Evolutionary conservation across 2,113 vertebrate genomes (phyloP).

Genomic region (Argyrosomus japonicus): DNA sequence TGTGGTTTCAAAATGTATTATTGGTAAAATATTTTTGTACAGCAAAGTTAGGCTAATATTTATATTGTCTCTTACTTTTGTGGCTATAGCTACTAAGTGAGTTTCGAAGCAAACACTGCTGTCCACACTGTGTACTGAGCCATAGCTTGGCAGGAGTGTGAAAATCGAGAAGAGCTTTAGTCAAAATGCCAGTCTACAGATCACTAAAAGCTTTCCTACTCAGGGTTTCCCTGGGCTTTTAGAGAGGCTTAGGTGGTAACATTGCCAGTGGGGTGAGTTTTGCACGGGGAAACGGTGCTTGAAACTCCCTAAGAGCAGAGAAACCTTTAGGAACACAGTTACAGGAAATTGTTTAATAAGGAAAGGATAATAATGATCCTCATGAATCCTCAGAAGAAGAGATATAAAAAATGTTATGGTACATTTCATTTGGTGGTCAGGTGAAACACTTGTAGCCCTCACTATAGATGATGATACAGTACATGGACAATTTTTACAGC

Average conservation of each 20-base stretch:
- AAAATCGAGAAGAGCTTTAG: slow-evolving; percentile 81
- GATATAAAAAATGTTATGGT: background rate
- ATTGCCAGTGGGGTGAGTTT: slow-evolving; percentile 62
- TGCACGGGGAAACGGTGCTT: slow-evolving; percentile 28
- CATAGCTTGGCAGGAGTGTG: slow-evolving; percentile 75
- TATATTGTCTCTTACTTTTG: slow-evolving; percentile 39
- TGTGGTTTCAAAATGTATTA: background rate
- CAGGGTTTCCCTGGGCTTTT: slow-evolving; percentile 74
- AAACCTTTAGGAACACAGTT: slow-evolving; percentile 47
- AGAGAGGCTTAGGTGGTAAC: slow-evolving; percentile 74
- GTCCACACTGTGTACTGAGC: slow-evolving; percentile 68
- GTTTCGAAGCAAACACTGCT: slow-evolving; percentile 59
- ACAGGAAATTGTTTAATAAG: slow-evolving; percentile 23
- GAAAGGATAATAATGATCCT: background rate
- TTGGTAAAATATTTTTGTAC: background rate
- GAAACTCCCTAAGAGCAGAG: slow-evolving; percentile 39
- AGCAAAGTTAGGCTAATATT: background rate
- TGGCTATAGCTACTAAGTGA: slow-evolving; percentile 45
- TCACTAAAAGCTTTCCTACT: slow-evolving; percentile 82
- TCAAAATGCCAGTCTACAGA: slow-evolving; percentile 80
- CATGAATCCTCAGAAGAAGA: background rate
- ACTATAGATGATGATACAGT: background rate
- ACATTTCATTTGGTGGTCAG: background rate
- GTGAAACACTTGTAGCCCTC: background rate
- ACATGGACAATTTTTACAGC: background rate